phyloP scores from a whole-genome alignment of 2,888 invertebrate species.

The Entomobrya proxima region DNA sequence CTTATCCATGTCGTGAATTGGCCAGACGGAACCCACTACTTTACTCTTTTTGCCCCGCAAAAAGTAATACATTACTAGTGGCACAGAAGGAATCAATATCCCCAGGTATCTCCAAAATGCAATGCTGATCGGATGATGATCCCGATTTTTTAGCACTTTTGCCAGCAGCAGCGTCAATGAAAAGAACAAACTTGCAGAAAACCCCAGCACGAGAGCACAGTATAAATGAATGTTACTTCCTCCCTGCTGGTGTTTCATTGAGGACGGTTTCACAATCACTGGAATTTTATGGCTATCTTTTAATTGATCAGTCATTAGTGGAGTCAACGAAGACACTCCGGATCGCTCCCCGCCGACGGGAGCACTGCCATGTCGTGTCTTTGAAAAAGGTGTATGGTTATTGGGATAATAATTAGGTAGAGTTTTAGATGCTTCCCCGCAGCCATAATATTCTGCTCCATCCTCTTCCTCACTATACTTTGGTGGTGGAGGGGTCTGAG shows the following conservation, averaged over 20 bases:
- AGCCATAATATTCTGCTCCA: not conserved
- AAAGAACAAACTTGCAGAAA: constrained; percentile 68
- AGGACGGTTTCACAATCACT: constrained; percentile 18
- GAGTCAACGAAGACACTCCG: constrained; percentile 38
- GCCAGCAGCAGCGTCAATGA: constrained; percentile 71
- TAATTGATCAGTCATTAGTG: constrained; percentile 14
- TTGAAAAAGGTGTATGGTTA: not conserved
- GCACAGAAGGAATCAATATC: constrained; percentile 63
- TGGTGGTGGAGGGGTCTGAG: not conserved
- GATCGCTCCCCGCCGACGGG: no score
- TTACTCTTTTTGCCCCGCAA: constrained; percentile 40
- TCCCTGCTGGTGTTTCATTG: not conserved
- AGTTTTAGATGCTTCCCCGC: no score
- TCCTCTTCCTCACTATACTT: not conserved
- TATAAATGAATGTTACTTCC: constrained; percentile 45
- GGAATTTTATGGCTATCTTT: constrained; percentile 45
- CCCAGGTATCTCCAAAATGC: constrained; percentile 72
- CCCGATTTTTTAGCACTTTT: constrained; percentile 68
- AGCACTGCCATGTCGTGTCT: constrained; percentile 10
- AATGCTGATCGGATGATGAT: constrained; percentile 68
- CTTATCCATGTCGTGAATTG: constrained; percentile 58
- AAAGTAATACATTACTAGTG: constrained; percentile 56
- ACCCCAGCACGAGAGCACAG: constrained; percentile 66
- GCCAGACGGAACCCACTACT: constrained; percentile 65
- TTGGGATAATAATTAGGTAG: no score